Conservation (phyloP, 2,797 vertebrate genomes). For the Crypturellus tataupa region DNA sequence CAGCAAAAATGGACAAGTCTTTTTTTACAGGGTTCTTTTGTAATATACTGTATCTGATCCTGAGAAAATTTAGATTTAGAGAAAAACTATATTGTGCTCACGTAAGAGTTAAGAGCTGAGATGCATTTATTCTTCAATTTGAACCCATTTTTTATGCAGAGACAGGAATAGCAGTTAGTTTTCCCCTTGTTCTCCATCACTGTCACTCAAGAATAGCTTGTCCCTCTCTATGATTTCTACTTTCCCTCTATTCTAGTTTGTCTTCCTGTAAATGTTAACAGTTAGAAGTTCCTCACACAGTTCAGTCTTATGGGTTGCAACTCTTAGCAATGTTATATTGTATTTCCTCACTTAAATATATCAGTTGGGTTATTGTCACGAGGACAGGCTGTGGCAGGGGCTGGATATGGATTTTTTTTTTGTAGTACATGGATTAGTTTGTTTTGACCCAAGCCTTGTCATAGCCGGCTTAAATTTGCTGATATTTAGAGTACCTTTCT, state of each 20-base stretch:
- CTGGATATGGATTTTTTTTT: not conserved
- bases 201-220: not conserved
- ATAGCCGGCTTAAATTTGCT: not conserved
- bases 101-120: not conserved
- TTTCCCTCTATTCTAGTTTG: not conserved
- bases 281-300: not conserved
- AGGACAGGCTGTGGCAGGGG: not conserved
- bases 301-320: not conserved
- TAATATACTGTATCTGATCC: not conserved
- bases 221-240: not conserved
- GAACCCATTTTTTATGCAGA: not conserved
- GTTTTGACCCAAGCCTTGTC: not conserved
- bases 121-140: not conserved
- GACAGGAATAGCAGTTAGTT: not conserved
- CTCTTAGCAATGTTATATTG: not conserved
- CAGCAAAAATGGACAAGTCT: not conserved
- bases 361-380: not conserved
- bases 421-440: not conserved
- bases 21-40: slow-evolving; percentile 29
- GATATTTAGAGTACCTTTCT: not conserved
- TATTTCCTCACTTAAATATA: not conserved
- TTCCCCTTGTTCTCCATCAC: not conserved
- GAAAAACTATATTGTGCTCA: not conserved
- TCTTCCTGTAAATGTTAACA: not conserved
- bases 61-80: not conserved